phyloP scores from a whole-genome alignment of 2,888 invertebrate species.

The Tipula helvola region DNA sequence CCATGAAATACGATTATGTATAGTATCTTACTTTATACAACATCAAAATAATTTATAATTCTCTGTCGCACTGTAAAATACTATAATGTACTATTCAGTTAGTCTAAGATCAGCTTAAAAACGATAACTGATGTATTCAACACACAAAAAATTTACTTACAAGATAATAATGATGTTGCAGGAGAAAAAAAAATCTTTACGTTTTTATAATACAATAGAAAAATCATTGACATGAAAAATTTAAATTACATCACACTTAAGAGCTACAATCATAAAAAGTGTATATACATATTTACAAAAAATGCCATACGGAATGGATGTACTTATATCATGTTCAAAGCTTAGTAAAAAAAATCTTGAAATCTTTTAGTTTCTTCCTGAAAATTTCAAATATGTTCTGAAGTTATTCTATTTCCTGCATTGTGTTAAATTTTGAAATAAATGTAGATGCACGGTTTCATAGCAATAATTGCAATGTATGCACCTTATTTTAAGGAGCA shows the following conservation, averaged over 20 bases:
- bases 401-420: background rate
- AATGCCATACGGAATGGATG: background rate
- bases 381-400: background rate
- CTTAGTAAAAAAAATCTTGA: background rate
- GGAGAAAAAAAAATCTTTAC: background rate
- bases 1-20: too few species aligned
- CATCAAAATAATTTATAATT: too few species aligned
- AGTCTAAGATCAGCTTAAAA: too few species aligned
- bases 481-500: background rate
- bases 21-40: too few species aligned
- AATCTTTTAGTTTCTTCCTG: background rate
- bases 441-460: background rate
- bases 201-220: background rate
- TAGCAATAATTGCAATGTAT: background rate
- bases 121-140: too few species aligned
- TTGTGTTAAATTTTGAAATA: background rate
- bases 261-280: background rate
- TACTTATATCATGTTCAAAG: background rate
- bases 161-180: too few species aligned
- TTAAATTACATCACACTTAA: background rate
- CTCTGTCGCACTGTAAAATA: too few species aligned
- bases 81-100: too few species aligned
- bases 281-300: background rate
- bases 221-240: background rate
- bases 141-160: too few species aligned